phyloP scores from a whole-genome alignment of 2,888 invertebrate species.

The Polydrusus cervinus region DNA sequence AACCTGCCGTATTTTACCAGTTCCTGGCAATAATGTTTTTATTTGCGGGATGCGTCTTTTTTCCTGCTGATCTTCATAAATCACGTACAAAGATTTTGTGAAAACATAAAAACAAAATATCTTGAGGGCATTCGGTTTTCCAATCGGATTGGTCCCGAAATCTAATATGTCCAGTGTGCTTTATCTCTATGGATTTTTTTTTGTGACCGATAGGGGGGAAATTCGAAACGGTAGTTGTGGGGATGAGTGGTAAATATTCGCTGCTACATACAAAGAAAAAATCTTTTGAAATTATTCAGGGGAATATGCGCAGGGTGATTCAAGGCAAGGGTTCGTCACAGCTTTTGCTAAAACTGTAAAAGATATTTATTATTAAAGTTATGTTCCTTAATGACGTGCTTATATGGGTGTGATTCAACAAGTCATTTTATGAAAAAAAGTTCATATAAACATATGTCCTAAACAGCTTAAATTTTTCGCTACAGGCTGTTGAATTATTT shows the following conservation, averaged over 20 bases:
- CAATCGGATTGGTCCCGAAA: neutral
- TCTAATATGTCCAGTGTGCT: neutral
- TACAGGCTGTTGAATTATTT: too few relatives aligned
- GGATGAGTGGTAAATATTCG: neutral
- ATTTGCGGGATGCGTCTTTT: neutral
- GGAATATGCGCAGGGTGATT: too few relatives aligned
- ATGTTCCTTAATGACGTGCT: too few relatives aligned
- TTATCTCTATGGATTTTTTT: conserved; percentile 4
- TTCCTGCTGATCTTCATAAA: conserved; percentile 8
- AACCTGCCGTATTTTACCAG: neutral
- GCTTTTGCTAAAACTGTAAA: too few relatives aligned
- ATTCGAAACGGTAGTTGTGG: neutral
- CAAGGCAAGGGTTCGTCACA: too few relatives aligned
- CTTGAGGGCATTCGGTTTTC: neutral
- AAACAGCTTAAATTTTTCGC: too few relatives aligned
- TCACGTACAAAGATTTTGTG: neutral
- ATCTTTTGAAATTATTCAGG: too few relatives aligned
- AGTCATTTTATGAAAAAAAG: too few relatives aligned
- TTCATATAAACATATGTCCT: too few relatives aligned
- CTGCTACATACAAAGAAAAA: neutral
- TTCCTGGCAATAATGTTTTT: neutral
- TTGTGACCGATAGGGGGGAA: neutral
- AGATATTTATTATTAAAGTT: too few relatives aligned
- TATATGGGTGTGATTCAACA: too few relatives aligned
- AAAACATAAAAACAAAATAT: conserved; percentile 16